These are phyloP conservation scores for Tetrao urogallus DNA, from an alignment of 2,113 vertebrate species.

Conservation along the genomic window DNA sequence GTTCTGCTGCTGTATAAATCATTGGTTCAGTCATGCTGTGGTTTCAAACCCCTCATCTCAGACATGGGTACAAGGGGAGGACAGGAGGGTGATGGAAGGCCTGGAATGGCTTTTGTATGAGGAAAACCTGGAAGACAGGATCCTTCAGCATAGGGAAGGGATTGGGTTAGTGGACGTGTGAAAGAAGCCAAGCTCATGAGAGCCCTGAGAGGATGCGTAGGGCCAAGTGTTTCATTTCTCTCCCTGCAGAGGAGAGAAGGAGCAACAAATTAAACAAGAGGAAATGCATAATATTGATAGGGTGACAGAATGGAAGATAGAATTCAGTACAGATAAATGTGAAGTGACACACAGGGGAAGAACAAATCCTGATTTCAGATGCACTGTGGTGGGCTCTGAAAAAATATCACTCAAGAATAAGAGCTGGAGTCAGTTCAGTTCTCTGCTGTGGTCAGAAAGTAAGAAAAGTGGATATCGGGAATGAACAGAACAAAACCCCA, in stretches of 20 bases:
- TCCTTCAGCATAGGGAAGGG: neutral
- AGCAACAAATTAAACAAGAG: neutral
- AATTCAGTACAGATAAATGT: conserved; percentile 25
- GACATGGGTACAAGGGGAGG: neutral
- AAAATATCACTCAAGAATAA: neutral
- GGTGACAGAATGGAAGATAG: neutral
- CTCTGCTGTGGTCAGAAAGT: neutral
- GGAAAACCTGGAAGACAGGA: neutral
- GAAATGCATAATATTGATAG: neutral
- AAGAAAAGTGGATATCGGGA: neutral
- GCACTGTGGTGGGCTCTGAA: neutral
- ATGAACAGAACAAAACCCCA: neutral
- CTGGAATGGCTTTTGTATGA: neutral
- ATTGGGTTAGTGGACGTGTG: rapidly evolving
- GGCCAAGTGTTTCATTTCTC: neutral
- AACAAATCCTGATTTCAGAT: conserved; percentile 6
- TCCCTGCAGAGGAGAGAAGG: neutral
- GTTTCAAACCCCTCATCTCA: neutral
- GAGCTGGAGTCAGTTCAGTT: neutral
- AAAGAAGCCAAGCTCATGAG: neutral
- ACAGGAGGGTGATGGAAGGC: neutral
- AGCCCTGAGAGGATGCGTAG: neutral
- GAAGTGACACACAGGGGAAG: neutral
- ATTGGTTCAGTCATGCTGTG: neutral
- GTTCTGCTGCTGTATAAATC: neutral